Percentiles rank a stretch among this genome's conserved stretches.
phyloP scores from a whole-genome alignment of 1,140 invertebrate species.

The Lucilia cuprina region DNA sequence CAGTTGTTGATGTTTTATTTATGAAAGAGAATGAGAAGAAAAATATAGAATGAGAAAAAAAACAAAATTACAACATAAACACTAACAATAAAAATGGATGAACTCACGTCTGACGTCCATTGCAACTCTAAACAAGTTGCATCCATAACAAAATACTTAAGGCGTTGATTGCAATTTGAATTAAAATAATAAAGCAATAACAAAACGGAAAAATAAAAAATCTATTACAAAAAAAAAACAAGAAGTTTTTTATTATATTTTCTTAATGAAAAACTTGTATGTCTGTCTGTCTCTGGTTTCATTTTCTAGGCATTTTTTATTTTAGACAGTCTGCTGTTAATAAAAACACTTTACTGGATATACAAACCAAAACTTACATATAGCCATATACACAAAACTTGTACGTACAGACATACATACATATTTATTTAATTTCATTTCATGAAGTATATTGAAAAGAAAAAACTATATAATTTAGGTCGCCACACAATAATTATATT shows the following conservation, averaged over 20 bases:
- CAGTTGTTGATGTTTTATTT: too few relatives aligned
- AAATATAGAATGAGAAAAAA: too few relatives aligned
- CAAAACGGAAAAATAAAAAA: neutral
- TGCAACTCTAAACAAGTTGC: neutral
- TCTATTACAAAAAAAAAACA: neutral
- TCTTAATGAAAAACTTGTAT: neutral
- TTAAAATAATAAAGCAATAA: neutral
- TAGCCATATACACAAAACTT: too few relatives aligned
- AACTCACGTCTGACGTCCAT: neutral
- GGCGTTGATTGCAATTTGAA: neutral
- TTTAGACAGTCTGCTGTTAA: neutral
- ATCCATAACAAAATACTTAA: neutral
- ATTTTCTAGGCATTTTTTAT: neutral
- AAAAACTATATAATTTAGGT: neutral
- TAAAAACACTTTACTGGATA: neutral
- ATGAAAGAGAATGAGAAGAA: too few relatives aligned
- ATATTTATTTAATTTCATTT: neutral
- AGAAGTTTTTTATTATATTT: neutral
- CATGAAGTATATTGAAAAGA: neutral
- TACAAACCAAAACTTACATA: too few relatives aligned
- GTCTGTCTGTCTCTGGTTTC: neutral
- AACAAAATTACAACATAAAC: too few relatives aligned
- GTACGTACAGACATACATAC: neutral
- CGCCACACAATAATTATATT: neutral
- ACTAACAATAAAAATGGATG: neutral